Evolutionary conservation across 1,140 invertebrate species (phyloP).

Genomic region (Agrilus planipennis): DNA sequence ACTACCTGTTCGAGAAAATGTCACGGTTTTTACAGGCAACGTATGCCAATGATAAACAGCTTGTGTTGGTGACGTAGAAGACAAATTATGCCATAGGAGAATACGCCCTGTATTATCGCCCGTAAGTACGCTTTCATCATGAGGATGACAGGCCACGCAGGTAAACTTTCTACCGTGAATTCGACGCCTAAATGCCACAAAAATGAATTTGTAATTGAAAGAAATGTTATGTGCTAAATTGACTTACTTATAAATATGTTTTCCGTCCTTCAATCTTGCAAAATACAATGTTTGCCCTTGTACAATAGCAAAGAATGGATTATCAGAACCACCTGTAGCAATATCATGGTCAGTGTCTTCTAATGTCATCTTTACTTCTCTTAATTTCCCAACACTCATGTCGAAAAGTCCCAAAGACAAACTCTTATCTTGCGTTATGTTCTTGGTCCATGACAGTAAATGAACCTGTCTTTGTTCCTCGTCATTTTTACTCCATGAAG

Average conservation of each 20-base stretch:
- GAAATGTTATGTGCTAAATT: background rate
- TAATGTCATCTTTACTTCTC: background rate
- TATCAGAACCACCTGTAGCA: background rate
- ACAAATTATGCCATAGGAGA: conserved; percentile 50
- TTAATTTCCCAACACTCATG: no score
- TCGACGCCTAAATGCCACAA: no score
- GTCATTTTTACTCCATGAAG: conserved; percentile 8
- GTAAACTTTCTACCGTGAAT: no score
- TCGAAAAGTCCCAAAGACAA: no score
- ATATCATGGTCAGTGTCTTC: background rate
- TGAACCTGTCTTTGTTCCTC: background rate
- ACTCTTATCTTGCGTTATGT: no score
- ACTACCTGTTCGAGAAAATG: conserved; percentile 55
- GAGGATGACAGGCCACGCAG: conserved; percentile 57
- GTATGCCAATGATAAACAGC: conserved; percentile 70
- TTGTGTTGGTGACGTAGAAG: conserved; percentile 31
- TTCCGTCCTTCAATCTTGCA: background rate
- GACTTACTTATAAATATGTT: background rate
- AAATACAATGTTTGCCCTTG: background rate
- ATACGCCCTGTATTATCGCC: conserved; percentile 59
- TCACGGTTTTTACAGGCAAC: conserved; percentile 54
- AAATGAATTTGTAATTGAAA: no score
- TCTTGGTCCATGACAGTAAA: conserved; percentile 7
- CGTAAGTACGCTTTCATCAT: conserved; percentile 51
- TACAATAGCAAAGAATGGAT: conserved; percentile 1